A percentile compares a stretch with the other conserved stretches of the same genome.
Conservation (phyloP, 1,140 invertebrate genomes). For the Drosophila kikkawai region DNA sequence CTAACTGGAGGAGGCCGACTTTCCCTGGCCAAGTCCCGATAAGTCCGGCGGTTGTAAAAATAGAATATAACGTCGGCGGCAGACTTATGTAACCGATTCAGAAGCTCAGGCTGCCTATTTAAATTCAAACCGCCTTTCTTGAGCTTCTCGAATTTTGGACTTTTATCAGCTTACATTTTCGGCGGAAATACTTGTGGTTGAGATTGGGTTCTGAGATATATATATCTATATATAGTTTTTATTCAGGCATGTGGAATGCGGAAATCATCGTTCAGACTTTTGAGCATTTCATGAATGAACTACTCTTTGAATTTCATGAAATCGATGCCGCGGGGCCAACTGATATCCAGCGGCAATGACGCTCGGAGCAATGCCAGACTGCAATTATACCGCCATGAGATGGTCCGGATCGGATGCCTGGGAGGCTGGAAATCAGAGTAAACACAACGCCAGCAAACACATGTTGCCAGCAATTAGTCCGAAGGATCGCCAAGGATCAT, state of each 20-base stretch:
- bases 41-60: constrained; percentile 35
- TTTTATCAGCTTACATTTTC: constrained; percentile 24
- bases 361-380: constrained; percentile 56
- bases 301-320: constrained; percentile 55
- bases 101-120: background rate
- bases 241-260: constrained; percentile 56
- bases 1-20: constrained; percentile 60
- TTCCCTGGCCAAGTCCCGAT: constrained; percentile 47
- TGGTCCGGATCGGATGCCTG: constrained; percentile 30
- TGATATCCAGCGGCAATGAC: constrained; percentile 58
- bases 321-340: constrained; percentile 55
- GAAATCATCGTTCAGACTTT: constrained; percentile 52
- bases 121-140: background rate
- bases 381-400: constrained; percentile 41
- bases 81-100: constrained; percentile 25
- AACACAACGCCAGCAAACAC: constrained; percentile 46
- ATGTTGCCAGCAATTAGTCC: constrained; percentile 57
- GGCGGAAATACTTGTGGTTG: constrained; percentile 37
- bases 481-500: constrained; percentile 39
- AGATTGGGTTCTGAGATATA: constrained; percentile 23
- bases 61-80: constrained; percentile 24
- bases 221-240: constrained; percentile 6
- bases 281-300: constrained; percentile 67
- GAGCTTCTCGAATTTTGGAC: constrained; percentile 6
- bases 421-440: constrained; percentile 61